phyloP scores from a whole-genome alignment of 2,797 vertebrate genomes.

The Triplophysa bombifrons region DNA sequence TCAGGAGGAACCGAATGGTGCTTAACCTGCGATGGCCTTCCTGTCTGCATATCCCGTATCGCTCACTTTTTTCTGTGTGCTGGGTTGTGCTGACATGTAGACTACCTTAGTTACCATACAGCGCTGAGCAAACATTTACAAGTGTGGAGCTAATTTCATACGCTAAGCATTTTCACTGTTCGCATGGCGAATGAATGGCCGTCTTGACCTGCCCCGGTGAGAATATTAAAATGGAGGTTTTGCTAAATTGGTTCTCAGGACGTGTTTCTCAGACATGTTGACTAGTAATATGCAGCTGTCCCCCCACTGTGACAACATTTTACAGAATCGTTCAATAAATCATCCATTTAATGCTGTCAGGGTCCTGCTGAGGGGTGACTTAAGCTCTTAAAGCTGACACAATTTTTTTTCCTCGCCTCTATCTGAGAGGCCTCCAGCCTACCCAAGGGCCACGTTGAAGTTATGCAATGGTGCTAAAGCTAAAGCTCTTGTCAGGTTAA shows the following conservation, averaged over 20 bases:
- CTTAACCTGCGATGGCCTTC: slow-evolving; percentile 49
- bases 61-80: slow-evolving; percentile 39
- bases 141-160: slow-evolving; percentile 14
- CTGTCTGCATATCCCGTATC: slow-evolving; percentile 51
- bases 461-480: slow-evolving; percentile 45
- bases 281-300: slow-evolving; percentile 52
- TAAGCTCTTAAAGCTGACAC: slow-evolving; percentile 50
- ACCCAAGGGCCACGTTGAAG: slow-evolving; percentile 16
- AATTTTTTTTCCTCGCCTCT: slow-evolving; percentile 39
- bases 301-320: slow-evolving; percentile 53
- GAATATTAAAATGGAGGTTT: slow-evolving; percentile 55
- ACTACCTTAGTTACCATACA: slow-evolving; percentile 26
- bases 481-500: slow-evolving; percentile 46
- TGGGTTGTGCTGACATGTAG: slow-evolving; percentile 50
- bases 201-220: slow-evolving; percentile 47
- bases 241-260: slow-evolving; percentile 31
- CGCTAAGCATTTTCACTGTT: slow-evolving; percentile 41
- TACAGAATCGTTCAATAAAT: slow-evolving; percentile 66
- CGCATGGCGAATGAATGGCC: slow-evolving; percentile 55
- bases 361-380: slow-evolving; percentile 56
- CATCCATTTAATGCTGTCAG: slow-evolving; percentile 58
- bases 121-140: slow-evolving; percentile 43
- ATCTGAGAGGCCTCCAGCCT: slow-evolving; percentile 33
- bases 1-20: slow-evolving; percentile 55
- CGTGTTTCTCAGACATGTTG: slow-evolving; percentile 49